Base-by-base conservation (phyloP, 2,888 invertebrate species). In the Trichacis sp. region DNA sequence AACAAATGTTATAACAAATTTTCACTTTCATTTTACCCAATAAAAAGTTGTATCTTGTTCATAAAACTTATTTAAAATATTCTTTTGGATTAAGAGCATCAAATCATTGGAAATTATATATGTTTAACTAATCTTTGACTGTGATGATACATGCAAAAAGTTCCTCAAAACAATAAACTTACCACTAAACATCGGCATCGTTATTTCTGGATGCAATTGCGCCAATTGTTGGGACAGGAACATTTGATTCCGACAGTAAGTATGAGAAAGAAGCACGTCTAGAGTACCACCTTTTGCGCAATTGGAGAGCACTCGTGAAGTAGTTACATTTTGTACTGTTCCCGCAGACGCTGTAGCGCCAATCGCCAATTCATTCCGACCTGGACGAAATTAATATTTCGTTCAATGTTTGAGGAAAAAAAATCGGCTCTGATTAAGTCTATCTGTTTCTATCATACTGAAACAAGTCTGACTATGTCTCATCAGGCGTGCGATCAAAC, bases 181-280 rank as follows among this genome's bases (percentile, higher is more conserved):
- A 97, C 97, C 98, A 80, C 98, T 98, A 87, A 99, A 98, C 91
- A 99, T 97, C 0, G 98, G 97, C 97, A 99, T 98, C 19, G 99
- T 98, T 38, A 99, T 89, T 81, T 98, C 98, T 0, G 98, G 97
- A 81, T 98, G 97, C 18, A 97, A 88, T 72, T 95, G 93, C 0
- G 98, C 95, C 76, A 99, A 88, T 81, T 98, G 97, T 40, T 94
- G 90, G 0, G 97, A 97, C 29, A 98, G 88, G 82, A 94, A 95
- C 76, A 94, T 90, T 86, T 98, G 98, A 36, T 96, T 96, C 64
- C 96, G 91, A 80, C 96, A 95, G 86, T 96, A 97, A 0, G 95
- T 93, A 33, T 92, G 93, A 68, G 93, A 93, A 29, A 96, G 87
- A 53, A 96, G 87, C 24, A 94, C 93, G 82, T 97, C 96, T 75